These are phyloP conservation scores for Heteromyza rotundicornis DNA, from an alignment of 2,888 invertebrate genomes.

Conservation along the genomic window DNA sequence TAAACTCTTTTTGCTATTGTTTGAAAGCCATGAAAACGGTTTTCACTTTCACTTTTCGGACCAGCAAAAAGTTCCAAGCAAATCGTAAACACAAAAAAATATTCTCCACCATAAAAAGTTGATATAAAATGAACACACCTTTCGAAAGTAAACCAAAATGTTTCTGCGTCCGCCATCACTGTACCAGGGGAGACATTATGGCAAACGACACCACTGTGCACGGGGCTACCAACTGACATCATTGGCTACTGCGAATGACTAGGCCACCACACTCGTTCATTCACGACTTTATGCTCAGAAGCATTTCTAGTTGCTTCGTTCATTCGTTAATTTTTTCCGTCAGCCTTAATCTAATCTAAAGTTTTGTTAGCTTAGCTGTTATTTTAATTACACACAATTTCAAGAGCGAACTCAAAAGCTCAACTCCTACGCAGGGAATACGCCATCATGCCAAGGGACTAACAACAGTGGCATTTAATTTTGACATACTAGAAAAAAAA, in stretches of 20 bases:
- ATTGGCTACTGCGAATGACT: too few relatives aligned
- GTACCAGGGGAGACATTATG: neutral
- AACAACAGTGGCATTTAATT: neutral
- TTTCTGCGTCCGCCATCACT: too few relatives aligned
- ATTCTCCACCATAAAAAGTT: neutral
- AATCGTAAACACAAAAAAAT: too few relatives aligned
- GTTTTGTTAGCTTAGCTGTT: constrained; percentile 25
- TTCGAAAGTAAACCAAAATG: too few relatives aligned
- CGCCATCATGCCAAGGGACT: neutral
- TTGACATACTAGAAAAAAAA: neutral
- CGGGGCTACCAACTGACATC: neutral
- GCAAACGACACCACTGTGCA: neutral
- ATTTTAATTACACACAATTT: constrained; percentile 27
- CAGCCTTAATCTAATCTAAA: constrained; percentile 29
- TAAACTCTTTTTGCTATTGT: too few relatives aligned
- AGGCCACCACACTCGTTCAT: neutral
- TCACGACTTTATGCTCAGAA: too few relatives aligned
- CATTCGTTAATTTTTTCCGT: neutral
- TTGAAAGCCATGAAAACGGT: too few relatives aligned
- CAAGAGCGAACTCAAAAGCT: too few relatives aligned
- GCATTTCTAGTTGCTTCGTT: neutral
- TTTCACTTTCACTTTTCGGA: too few relatives aligned
- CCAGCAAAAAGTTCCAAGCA: too few relatives aligned
- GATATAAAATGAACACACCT: too few relatives aligned
- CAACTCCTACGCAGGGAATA: neutral